phyloP scores from a whole-genome alignment of 2,113 vertebrate genomes.

The Triplophysa rosa region DNA sequence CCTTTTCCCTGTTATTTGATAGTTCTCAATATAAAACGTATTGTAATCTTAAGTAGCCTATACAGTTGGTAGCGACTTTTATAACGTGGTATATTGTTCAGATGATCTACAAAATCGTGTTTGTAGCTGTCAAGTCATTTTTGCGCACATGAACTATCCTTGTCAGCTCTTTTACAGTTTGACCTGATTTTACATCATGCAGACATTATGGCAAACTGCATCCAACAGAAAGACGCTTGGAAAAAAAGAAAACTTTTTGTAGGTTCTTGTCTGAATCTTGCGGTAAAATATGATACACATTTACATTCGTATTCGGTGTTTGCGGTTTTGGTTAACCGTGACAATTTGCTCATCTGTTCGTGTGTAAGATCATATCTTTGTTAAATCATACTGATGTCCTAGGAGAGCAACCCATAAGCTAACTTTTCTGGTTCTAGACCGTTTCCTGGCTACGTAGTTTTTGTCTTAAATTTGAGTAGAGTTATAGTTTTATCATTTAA shows the following conservation, averaged over 20 bases:
- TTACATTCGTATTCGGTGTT: too few species aligned
- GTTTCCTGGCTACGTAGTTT: too few species aligned
- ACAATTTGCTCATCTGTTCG: too few species aligned
- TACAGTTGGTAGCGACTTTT: background rate
- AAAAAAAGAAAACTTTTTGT: background rate
- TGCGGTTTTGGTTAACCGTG: too few species aligned
- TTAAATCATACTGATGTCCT: too few species aligned
- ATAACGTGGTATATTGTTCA: background rate
- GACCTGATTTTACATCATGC: conserved; percentile 8
- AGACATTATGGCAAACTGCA: background rate
- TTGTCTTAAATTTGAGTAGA: background rate
- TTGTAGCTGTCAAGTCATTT: background rate
- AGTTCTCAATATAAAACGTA: background rate
- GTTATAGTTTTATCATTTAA: too few species aligned
- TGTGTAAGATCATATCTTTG: too few species aligned
- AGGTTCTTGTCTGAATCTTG: too few species aligned
- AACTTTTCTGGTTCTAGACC: too few species aligned
- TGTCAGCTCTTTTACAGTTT: background rate
- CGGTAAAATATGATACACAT: background rate
- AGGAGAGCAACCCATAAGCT: too few species aligned
- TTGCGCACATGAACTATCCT: background rate
- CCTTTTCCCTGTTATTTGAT: background rate
- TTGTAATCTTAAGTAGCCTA: too few species aligned
- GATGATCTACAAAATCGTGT: background rate
- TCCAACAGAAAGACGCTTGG: background rate